A percentile compares a stretch with the other conserved stretches of the same genome.
Conservation (phyloP, 2,113 vertebrate species). For the Diphyllodes magnificus region DNA sequence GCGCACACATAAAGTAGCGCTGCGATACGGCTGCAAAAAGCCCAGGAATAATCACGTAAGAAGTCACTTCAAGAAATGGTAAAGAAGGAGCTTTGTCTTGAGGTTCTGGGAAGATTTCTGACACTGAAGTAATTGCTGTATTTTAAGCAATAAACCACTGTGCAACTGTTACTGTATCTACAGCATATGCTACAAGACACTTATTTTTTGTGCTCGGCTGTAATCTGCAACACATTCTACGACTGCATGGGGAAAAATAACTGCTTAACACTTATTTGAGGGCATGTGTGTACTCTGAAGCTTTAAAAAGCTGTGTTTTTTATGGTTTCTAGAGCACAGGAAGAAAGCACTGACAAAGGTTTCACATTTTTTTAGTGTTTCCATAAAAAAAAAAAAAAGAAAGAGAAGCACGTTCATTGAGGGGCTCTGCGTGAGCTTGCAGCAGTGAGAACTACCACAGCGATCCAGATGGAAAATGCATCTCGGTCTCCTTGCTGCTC, state of each 20-base stretch:
- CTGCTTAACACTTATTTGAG: not conserved
- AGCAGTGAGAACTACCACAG: not conserved
- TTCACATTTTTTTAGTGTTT: not conserved
- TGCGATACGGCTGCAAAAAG: not conserved
- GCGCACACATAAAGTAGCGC: not conserved
- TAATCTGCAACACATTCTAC: conserved; percentile 27
- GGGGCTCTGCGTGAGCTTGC: not conserved
- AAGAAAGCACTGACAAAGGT: not conserved
- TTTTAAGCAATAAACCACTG: not conserved
- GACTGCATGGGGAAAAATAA: conserved; percentile 30
- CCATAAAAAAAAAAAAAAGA: not conserved
- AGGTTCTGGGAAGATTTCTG: not conserved
- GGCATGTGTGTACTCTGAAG: not conserved
- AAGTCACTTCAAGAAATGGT: not conserved
- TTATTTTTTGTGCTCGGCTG: not conserved
- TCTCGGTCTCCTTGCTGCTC: not conserved
- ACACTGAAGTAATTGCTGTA: not conserved
- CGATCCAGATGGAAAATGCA: conserved; percentile 27
- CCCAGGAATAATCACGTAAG: not conserved
- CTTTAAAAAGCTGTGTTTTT: not conserved
- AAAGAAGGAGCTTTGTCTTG: not conserved
- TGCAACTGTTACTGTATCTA: not conserved
- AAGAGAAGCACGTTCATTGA: not conserved
- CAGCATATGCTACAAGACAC: not conserved
- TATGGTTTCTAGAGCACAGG: not conserved